Evolutionary conservation across 2,797 vertebrate species (phyloP), one percentile per base, ranked within the genome.

Genomic region (Hypotaenidia okinawae): DNA sequence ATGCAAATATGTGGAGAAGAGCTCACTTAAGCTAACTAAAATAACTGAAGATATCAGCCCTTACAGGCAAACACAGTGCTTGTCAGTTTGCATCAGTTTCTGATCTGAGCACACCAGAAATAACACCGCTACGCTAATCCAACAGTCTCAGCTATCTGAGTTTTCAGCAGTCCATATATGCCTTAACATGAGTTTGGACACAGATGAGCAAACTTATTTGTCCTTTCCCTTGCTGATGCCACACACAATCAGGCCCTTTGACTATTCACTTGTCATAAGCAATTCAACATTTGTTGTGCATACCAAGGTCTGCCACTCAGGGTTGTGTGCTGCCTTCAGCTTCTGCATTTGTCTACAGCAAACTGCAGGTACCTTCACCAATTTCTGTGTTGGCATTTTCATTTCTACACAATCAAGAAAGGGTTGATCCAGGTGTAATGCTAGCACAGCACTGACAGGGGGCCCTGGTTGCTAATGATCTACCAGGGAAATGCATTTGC

Each of bases 41-140:
- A 88, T 58, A 67, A 82, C 77, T 81, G 35, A 41, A 88, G 90
- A 84, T 85, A 78, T 49, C 74, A 96, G 32, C 70, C 73, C 79
- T 95, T 70, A 77, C 33, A 93, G 79, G 37, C 68, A 95, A 81
- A 76, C 45, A 84, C 41, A 62, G 41, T 49, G 24, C 83, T 78
- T 90, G 76, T 93, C 89, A 89, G 69, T 87, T 95, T 90, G 52
- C 77, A 95, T 96, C 74, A 91, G 5, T 54, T 84, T 93, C 84
- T 77, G 52, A 6, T 37, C 39, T 23, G 33, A 93, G 68, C 92
- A 43, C 52, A 66, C 62, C 84, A 84, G 81, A 91, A 97, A 64
- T 51, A 88, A 63, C 90, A 78, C 51, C 7, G 3, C 32, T 64
- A 39, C 1, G 6, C 16, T 89, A 51, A 89, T 79, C 68, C 0